Conservation (phyloP, 2,888 invertebrate genomes). For the Linyphia triangularis region DNA sequence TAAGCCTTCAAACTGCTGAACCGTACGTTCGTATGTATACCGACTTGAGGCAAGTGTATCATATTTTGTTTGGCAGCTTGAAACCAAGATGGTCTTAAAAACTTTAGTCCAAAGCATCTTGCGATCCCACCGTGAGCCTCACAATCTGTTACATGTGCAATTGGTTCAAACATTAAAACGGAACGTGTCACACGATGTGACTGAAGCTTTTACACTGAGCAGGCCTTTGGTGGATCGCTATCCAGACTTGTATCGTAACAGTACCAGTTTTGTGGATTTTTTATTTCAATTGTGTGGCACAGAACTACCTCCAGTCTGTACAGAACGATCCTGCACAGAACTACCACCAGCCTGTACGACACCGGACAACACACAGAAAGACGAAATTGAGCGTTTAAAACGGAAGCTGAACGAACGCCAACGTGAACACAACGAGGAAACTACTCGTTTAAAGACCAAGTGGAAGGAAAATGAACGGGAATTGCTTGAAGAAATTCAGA, state of each 20-base stretch:
- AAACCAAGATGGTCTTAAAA: constrained; percentile 22
- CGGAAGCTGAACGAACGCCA: too few relatives aligned
- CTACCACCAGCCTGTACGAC: too few relatives aligned
- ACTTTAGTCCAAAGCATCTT: neutral
- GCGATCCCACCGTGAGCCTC: neutral
- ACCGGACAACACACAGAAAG: too few relatives aligned
- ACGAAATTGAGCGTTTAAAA: too few relatives aligned
- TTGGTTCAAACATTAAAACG: constrained; percentile 5
- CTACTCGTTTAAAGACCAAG: too few relatives aligned
- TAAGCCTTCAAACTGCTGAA: neutral
- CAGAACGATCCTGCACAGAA: too few relatives aligned
- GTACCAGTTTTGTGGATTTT: constrained; percentile 25
- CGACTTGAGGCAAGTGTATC: neutral
- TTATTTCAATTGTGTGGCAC: neutral
- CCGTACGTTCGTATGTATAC: neutral
- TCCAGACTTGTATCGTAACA: neutral
- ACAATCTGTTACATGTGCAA: neutral
- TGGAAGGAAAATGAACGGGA: too few relatives aligned
- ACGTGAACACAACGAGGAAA: too few relatives aligned
- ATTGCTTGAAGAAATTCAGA: too few relatives aligned
- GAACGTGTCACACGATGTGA: neutral
- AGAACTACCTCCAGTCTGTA: too few relatives aligned
- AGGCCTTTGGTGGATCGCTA: neutral
- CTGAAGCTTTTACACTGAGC: neutral
- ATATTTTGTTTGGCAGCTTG: neutral